These are phyloP conservation scores for Spea bombifrons DNA, from an alignment of 2,113 vertebrate genomes.

Conservation along the genomic window DNA sequence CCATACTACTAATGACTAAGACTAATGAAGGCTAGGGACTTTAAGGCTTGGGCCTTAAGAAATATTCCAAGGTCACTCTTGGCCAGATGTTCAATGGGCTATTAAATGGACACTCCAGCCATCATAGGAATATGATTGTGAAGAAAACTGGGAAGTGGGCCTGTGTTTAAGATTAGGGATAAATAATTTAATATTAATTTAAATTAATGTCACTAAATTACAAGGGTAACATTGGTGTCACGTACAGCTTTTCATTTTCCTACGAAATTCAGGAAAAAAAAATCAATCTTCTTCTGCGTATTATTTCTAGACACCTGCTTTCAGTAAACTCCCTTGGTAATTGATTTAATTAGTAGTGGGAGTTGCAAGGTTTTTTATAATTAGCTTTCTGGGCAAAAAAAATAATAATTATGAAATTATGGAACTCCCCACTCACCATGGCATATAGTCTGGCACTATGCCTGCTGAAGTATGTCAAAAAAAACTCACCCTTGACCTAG, in stretches of 20 bases:
- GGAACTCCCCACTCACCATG: slow-evolving; percentile 30
- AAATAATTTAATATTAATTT: too few relatives aligned
- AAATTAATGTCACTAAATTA: too few relatives aligned
- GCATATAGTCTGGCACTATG: slow-evolving; percentile 6
- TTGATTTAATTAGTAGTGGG: slow-evolving; percentile 30
- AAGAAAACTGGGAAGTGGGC: too few relatives aligned
- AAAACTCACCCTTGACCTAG: background rate
- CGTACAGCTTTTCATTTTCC: background rate
- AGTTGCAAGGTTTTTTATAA: slow-evolving; percentile 25
- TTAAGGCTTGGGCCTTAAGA: too few relatives aligned
- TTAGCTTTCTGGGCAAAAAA: slow-evolving; percentile 14
- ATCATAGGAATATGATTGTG: too few relatives aligned
- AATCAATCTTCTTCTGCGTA: slow-evolving; percentile 34
- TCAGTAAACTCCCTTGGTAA: slow-evolving; percentile 28
- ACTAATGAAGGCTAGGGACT: too few relatives aligned
- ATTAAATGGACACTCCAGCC: too few relatives aligned
- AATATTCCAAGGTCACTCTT: too few relatives aligned
- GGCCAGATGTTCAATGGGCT: too few relatives aligned
- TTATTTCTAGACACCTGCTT: slow-evolving; percentile 40
- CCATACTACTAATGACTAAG: too few relatives aligned
- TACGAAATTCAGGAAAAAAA: slow-evolving; percentile 23
- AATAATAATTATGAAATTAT: slow-evolving; percentile 8
- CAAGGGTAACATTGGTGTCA: too few relatives aligned
- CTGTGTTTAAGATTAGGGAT: too few relatives aligned
- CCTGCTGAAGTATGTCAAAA: slow-evolving; percentile 10